A percentile compares a stretch with the other conserved stretches of the same genome.
Conservation (phyloP, 2,113 vertebrate genomes). For the Mesoclemmys tuberculata region DNA sequence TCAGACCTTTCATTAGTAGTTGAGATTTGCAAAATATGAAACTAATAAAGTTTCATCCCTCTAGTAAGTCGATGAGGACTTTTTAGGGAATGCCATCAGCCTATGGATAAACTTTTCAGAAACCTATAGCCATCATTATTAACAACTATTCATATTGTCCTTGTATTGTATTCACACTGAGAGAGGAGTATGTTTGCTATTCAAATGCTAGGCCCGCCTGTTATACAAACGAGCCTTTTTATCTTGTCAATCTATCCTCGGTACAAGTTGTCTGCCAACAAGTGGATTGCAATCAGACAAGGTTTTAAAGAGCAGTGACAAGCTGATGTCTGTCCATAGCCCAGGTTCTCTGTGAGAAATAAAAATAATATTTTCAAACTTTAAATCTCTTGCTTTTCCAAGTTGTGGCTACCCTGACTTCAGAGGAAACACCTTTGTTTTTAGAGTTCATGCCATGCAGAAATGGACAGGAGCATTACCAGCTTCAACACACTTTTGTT, state of each 20-base stretch:
- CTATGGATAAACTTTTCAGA: background rate
- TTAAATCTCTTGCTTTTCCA: background rate
- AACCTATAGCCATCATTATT: background rate
- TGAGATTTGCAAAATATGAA: background rate
- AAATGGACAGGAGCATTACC: background rate
- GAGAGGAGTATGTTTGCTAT: background rate
- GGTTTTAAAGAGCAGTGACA: background rate
- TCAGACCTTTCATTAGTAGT: background rate
- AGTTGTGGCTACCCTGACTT: background rate
- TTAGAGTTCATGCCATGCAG: background rate
- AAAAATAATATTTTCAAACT: background rate
- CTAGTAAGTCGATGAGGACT: background rate
- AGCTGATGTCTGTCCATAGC: background rate
- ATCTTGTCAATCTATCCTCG: background rate
- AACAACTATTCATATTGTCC: background rate
- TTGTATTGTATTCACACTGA: background rate
- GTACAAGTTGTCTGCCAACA: background rate
- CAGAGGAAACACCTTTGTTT: background rate
- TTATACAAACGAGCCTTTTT: background rate
- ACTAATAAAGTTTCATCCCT: background rate
- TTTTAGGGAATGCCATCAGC: background rate
- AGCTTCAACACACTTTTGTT: conserved; percentile 1
- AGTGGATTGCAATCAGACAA: background rate
- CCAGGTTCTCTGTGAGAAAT: background rate
- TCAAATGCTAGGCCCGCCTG: background rate